A percentile compares a stretch with the other conserved stretches of the same genome.
Evolutionary conservation across 2,888 invertebrate species (phyloP).

Genomic region (Ischnura elegans): DNA sequence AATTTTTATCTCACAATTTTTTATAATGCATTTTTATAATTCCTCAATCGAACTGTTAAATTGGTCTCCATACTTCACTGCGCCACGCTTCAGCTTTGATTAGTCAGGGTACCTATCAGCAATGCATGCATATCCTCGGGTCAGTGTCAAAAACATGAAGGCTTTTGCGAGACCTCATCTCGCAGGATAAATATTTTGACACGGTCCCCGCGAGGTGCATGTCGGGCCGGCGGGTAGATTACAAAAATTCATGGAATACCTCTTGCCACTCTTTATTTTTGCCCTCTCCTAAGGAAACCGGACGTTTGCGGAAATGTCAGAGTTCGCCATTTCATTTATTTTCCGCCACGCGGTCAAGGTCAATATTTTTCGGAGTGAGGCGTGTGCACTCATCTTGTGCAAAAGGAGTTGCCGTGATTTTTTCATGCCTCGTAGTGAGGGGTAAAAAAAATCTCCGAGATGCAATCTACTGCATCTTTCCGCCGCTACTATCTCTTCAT

Average conservation of each 20-base stretch:
- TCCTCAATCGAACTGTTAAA: too few relatives aligned
- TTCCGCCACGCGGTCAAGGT: background rate
- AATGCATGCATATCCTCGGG: background rate
- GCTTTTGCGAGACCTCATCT: background rate
- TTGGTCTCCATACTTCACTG: background rate
- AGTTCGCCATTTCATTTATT: background rate
- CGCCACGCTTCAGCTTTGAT: background rate
- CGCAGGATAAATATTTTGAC: constrained; percentile 35
- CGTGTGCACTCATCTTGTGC: background rate
- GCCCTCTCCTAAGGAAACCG: background rate
- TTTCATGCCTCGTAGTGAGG: background rate
- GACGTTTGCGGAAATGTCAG: background rate
- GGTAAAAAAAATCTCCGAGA: background rate
- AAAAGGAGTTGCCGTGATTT: background rate
- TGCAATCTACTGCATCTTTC: background rate
- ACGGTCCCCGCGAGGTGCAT: background rate
- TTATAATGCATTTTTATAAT: too few relatives aligned
- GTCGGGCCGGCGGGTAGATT: background rate
- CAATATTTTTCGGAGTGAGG: background rate
- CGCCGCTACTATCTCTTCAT: background rate
- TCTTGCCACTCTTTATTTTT: background rate
- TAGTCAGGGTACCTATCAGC: background rate
- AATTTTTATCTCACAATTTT: too few relatives aligned
- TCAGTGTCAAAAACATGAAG: background rate
- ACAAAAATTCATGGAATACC: background rate